These are phyloP conservation scores for Camponotus floridanus DNA, from an alignment of 1,140 invertebrate genomes.

Conservation along the genomic window DNA sequence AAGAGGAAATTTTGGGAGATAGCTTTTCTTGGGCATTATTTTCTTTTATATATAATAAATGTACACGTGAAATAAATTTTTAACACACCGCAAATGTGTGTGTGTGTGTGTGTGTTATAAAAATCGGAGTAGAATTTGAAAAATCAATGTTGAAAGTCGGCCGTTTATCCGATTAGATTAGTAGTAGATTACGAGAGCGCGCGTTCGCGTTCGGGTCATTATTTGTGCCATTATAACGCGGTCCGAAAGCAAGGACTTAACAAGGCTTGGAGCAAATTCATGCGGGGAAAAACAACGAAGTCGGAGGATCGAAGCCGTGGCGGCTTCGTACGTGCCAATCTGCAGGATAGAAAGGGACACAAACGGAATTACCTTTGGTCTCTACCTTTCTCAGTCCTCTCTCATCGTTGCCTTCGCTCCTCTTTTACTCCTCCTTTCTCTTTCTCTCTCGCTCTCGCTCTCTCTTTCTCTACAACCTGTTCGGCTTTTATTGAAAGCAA, in stretches of 20 bases:
- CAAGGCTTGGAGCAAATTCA: slow-evolving; percentile 67
- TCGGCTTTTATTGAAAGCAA: slow-evolving; percentile 38
- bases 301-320: slow-evolving; percentile 5
- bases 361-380: slow-evolving; percentile 35
- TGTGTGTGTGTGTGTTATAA: background rate
- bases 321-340: slow-evolving; percentile 11
- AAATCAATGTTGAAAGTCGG: slow-evolving; percentile 7
- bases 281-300: slow-evolving; percentile 36
- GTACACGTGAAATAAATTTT: background rate
- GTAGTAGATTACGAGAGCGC: slow-evolving; percentile 44
- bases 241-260: slow-evolving; percentile 67
- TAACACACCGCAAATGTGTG: background rate
- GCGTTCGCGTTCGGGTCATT: slow-evolving; percentile 65
- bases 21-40: background rate
- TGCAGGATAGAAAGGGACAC: slow-evolving; percentile 33
- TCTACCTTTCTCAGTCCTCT: slow-evolving; percentile 19
- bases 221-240: slow-evolving; percentile 72
- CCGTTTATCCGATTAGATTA: slow-evolving; percentile 42
- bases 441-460: no score
- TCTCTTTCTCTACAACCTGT: background rate
- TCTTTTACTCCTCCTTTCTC: slow-evolving; percentile 4
- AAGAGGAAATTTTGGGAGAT: background rate
- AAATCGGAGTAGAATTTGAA: background rate
- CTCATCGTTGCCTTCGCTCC: slow-evolving; percentile 3
- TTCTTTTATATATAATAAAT: background rate